A percentile compares a stretch with the other conserved stretches of the same genome.
These are phyloP conservation scores for Oceanodroma leucorhoa DNA, from an alignment of 2,797 vertebrate genomes.

Conservation along the genomic window DNA sequence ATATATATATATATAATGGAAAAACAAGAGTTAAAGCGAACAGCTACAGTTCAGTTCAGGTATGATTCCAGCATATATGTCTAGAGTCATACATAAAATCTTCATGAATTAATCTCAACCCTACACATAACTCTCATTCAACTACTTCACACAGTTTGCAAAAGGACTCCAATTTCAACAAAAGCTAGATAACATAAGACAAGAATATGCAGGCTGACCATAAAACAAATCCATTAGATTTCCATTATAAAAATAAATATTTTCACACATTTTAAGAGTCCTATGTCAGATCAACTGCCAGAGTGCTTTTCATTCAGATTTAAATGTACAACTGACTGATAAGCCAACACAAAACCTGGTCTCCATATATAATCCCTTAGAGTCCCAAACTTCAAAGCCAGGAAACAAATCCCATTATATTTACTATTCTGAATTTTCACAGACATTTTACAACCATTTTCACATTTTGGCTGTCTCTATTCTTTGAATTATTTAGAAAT, in stretches of 20 bases:
- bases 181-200: not conserved
- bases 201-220: not conserved
- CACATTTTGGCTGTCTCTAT: not conserved
- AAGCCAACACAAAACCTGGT: not conserved
- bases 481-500: not conserved
- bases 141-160: not conserved
- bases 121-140: not conserved
- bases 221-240: not conserved
- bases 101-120: not conserved
- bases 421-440: not conserved
- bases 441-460: not conserved
- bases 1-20: rapidly evolving
- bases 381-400: not conserved
- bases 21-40: not conserved
- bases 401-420: not conserved
- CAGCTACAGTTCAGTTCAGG: not conserved
- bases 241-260: not conserved
- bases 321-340: not conserved
- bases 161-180: not conserved
- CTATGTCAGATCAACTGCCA: not conserved
- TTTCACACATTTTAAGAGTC: not conserved
- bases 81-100: not conserved
- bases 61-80: not conserved
- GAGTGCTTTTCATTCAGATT: not conserved
- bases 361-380: not conserved